Base-by-base conservation (phyloP, 2,113 vertebrate genomes). In the Hymenochirus boettgeri region DNA sequence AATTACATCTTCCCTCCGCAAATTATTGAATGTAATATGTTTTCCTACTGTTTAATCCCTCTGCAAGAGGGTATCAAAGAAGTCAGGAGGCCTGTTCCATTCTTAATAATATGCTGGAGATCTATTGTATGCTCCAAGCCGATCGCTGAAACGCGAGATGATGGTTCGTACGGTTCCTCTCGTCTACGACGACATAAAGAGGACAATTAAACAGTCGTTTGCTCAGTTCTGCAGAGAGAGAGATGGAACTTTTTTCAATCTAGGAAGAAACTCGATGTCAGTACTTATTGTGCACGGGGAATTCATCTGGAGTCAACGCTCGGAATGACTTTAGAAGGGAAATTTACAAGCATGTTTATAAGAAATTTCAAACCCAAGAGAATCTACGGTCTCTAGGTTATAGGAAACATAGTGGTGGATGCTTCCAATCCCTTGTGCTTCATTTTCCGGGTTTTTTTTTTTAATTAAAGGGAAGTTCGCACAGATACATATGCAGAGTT, bases 271-370 rank as follows among this genome's bases (percentile, higher is more conserved):
- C 31, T 58, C 18, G 3, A 12, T 25, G 29, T 35, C 42, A 19
- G 7, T 21, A 19, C 17, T 46, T 22, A 60, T 69, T 60, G 35
- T 57, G 45, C 23, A 3, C 24, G 33, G 53, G 42, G 35, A 42
- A 45, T 45, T 48, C 54, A 67, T 45, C 45, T 52, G 52, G 31
- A 23, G 33, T 22, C 45, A 18, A 52, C 29, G 57, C 65, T 27
- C 18, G 5, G 26, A 33, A 31, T 62, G 67, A 62, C 57, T 62
- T 48, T 18, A 26, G 39, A 59, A 50, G 42, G 52, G 48, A 47
- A 35, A 54, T 56, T 61, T 46, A 50, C 50, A 69, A 48, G 57
- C 58, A 45, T 53, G 56, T 69, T 61, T 53, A 54, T 53, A 46
- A 53, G 24, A 53, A 39, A 8, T 25, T 19, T 39, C 31, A 51